These are phyloP conservation scores for Cranoglanis bouderius DNA, from an alignment of 2,113 vertebrate species.

Conservation along the genomic window DNA sequence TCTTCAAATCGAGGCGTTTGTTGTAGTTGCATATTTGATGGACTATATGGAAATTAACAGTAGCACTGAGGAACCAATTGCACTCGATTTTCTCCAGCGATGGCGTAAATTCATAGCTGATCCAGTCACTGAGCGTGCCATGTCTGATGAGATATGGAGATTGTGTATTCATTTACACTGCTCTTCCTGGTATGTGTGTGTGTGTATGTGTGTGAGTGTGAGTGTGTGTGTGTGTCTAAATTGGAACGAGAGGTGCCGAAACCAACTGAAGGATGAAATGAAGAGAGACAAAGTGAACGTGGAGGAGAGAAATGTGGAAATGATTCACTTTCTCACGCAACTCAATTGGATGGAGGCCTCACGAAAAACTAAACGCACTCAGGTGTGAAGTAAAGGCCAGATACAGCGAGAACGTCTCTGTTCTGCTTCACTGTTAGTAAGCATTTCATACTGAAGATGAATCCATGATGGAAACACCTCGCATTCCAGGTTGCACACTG, in stretches of 20 bases:
- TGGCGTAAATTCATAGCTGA: not conserved
- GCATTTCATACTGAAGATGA: not conserved
- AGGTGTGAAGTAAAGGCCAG: not conserved
- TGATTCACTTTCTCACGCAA: constrained; percentile 39
- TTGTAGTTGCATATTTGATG: not conserved
- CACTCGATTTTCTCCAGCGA: not conserved
- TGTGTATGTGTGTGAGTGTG: not conserved
- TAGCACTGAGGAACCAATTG: not conserved
- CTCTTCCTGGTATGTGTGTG: too few species aligned
- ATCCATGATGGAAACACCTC: not conserved
- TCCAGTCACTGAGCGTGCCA: constrained; percentile 12
- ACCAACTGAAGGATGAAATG: constrained; percentile 51
- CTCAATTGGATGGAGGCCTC: constrained; percentile 28
- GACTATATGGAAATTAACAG: not conserved
- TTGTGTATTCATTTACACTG: not conserved
- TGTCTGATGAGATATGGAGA: constrained; percentile 4
- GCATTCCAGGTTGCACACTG: not conserved
- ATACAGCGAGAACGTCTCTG: not conserved
- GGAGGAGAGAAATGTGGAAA: not conserved
- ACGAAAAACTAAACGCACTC: constrained; percentile 31
- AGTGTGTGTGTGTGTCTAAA: constrained; percentile 10
- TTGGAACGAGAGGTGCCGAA: constrained; percentile 41
- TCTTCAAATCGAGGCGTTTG: not conserved
- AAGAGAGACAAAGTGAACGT: constrained; percentile 10
- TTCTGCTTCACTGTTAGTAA: not conserved